Conservation (phyloP, 2,888 invertebrate genomes). For the Lepetodrilus schrolli region DNA sequence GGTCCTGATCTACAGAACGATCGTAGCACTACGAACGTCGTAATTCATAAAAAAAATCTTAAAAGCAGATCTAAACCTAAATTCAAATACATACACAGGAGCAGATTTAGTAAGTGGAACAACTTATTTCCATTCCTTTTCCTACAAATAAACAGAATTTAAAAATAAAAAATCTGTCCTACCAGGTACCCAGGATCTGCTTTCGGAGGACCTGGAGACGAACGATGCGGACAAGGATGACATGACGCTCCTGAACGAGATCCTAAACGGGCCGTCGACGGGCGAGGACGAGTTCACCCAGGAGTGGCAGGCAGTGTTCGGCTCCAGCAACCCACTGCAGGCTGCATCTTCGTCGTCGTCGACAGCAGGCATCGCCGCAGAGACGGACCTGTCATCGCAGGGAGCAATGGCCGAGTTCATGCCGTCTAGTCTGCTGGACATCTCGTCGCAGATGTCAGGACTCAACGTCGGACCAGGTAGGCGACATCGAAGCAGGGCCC, state of each 20-base stretch:
- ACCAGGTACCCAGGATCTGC: constrained; percentile 68
- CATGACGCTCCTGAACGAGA: constrained; percentile 76
- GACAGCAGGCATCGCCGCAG: constrained; percentile 43
- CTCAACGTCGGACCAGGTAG: constrained; percentile 35
- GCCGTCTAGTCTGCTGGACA: constrained; percentile 75
- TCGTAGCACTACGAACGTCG: too few relatives aligned
- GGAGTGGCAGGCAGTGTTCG: constrained; percentile 75
- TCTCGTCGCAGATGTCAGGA: constrained; percentile 53
- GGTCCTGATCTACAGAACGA: too few relatives aligned
- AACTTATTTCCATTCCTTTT: too few relatives aligned
- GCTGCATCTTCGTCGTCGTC: too few relatives aligned
- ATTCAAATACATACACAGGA: too few relatives aligned
- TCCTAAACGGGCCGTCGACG: constrained; percentile 73
- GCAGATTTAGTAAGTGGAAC: too few relatives aligned
- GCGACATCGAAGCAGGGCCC: too few relatives aligned
- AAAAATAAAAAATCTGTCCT: too few relatives aligned
- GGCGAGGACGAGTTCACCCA: constrained; percentile 72
- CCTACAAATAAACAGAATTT: too few relatives aligned
- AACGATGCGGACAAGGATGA: constrained; percentile 75
- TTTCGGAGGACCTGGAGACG: constrained; percentile 70
- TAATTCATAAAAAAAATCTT: too few relatives aligned
- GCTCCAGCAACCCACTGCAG: constrained; percentile 48
- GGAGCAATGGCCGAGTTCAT: constrained; percentile 70
- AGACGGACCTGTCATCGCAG: constrained; percentile 58
- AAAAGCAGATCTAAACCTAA: too few relatives aligned